These are phyloP conservation scores for Tetrao urogallus DNA, from an alignment of 2,113 vertebrate species.

Conservation along the genomic window DNA sequence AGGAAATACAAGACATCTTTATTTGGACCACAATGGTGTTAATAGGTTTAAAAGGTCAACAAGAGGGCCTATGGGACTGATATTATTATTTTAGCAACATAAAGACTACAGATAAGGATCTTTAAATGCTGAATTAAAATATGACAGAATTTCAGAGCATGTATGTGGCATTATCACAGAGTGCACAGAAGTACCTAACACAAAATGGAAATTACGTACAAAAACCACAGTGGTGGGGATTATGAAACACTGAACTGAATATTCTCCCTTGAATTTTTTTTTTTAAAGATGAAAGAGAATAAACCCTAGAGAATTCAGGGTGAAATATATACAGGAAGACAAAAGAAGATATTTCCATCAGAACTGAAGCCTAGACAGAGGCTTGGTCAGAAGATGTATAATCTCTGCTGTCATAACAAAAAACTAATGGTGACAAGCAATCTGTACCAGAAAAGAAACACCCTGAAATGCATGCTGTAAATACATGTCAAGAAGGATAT, in stretches of 20 bases:
- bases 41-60: background rate
- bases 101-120: background rate
- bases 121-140: background rate
- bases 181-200: background rate
- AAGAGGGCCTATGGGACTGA: background rate
- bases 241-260: background rate
- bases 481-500: constrained; percentile 40
- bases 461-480: constrained; percentile 32
- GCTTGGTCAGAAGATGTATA: constrained; percentile 33
- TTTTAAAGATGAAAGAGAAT: background rate
- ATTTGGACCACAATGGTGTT: background rate
- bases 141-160: background rate
- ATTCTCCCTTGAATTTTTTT: background rate
- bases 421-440: constrained; percentile 63
- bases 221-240: background rate
- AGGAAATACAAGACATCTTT: background rate
- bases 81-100: background rate
- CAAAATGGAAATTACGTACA: background rate
- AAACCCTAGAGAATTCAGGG: background rate
- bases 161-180: background rate
- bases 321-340: background rate
- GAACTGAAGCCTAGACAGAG: constrained; percentile 16
- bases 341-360: constrained; percentile 6
- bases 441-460: constrained; percentile 29
- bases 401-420: constrained; percentile 59